Base-by-base conservation (phyloP, 2,888 invertebrate genomes). In the Parthenolecanium corni region DNA sequence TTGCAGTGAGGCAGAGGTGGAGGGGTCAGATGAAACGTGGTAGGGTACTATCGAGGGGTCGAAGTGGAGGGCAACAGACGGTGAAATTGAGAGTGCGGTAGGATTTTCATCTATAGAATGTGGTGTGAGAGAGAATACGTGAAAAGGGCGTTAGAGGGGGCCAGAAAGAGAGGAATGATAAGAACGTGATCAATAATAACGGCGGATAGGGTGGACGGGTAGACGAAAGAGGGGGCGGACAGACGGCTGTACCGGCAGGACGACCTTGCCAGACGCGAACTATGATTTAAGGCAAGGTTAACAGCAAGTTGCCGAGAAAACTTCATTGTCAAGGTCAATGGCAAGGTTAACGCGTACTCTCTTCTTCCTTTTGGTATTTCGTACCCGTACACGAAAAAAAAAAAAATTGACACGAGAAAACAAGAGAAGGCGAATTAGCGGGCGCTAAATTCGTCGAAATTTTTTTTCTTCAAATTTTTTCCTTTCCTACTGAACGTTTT, bases 201-300 rank as follows among this genome's bases (percentile, higher is more conserved):
- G 31, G 31, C 31, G 52, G 25, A 16, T 16, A 18, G n/a, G 58
- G 36, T 9, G 46, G 58, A 31, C 25, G 36, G 36, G 25, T 9
- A 20, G 49, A 21, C 4, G 44, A 18, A 16, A 18, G 44, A 14
- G 23, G 23, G 14, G 49, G 49, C 21, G 49, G 49, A 23, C 49
- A 49, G 58, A 57, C 57, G 46, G 58, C 58, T 25, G 36, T 47
- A 58, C 58, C 49, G 58, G 46, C 47, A 58, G 58, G 58, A 58
- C 58, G 58, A 58, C 58, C 58, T 58, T 58, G 58, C 58, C 58
- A 58, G 58, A 58, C 58, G 58, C 58, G 58, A 58, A 58, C 58
- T 58, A 58, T 58, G 58, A 58, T 58, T 58, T 58, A 58, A 58
- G 47, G 31, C 58, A 58, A 58, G 58, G 58, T 56, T 40, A 56